These are phyloP conservation scores for Oncorhynchus keta DNA, from an alignment of 2,113 vertebrate genomes.

Conservation along the genomic window DNA sequence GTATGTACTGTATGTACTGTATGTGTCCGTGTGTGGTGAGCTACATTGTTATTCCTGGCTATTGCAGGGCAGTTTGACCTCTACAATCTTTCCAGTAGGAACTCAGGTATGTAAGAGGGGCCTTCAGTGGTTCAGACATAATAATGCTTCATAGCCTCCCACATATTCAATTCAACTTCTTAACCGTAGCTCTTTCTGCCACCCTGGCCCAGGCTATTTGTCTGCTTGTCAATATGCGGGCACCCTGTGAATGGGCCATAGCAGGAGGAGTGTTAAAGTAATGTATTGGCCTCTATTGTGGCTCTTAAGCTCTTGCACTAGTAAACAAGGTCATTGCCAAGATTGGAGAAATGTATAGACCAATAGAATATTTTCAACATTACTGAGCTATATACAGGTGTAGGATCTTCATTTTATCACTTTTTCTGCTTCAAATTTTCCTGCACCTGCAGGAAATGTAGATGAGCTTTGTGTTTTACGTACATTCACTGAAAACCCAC, in stretches of 20 bases:
- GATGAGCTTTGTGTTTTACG: too few relatives aligned
- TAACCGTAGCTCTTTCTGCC: background rate
- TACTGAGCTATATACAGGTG: too few relatives aligned
- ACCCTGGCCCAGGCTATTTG: background rate
- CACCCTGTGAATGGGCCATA: background rate
- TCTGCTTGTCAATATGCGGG: background rate
- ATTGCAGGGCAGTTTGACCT: background rate
- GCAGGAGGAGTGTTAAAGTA: background rate
- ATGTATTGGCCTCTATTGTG: background rate
- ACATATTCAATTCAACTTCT: too few relatives aligned
- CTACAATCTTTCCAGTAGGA: background rate
- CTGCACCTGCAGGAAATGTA: too few relatives aligned
- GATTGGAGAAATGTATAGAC: background rate
- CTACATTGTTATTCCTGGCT: background rate
- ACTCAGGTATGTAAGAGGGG: slow-evolving; percentile 32
- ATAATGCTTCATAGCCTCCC: slow-evolving; percentile 20
- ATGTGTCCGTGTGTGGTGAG: slow-evolving; percentile 3
- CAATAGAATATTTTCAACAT: too few relatives aligned
- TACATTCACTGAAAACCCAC: too few relatives aligned
- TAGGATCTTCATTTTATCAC: too few relatives aligned
- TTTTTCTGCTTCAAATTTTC: too few relatives aligned
- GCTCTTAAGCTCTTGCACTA: too few relatives aligned
- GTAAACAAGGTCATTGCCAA: background rate
- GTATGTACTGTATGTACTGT: too few relatives aligned
- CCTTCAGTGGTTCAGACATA: slow-evolving; percentile 48